Percentiles rank a stretch among this genome's conserved stretches.
These are phyloP conservation scores for Saturnia pavonia DNA, from an alignment of 2,888 invertebrate species.

Conservation along the genomic window DNA sequence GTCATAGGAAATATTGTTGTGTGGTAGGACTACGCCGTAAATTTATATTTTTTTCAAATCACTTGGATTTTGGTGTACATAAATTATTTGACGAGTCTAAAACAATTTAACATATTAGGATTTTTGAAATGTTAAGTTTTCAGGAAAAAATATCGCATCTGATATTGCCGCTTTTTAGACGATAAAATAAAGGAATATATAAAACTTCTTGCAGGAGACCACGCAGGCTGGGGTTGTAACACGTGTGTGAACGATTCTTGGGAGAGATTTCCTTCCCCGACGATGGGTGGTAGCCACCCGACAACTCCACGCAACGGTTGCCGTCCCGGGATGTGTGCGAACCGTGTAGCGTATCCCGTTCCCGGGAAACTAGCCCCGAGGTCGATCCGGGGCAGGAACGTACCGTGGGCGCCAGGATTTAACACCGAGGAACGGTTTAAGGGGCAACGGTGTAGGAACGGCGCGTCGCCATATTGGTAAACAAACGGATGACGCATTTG, in stretches of 20 bases:
- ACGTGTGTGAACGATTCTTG: conserved; percentile 64
- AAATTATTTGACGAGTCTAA: not conserved
- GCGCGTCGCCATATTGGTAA: conserved; percentile 72
- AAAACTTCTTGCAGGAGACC: conserved; percentile 55
- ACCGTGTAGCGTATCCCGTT: conserved; percentile 54
- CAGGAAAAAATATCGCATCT: not conserved
- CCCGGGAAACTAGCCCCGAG: conserved; percentile 54
- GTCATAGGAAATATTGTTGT: not conserved
- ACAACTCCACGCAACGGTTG: conserved; percentile 68
- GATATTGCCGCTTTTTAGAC: not conserved
- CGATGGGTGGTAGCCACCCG: conserved; percentile 56
- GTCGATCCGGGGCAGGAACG: conserved; percentile 59
- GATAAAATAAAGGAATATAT: not conserved
- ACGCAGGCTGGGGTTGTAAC: conserved; percentile 57
- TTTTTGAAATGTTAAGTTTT: not conserved
- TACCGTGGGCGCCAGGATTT: conserved; percentile 67
- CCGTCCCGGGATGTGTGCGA: conserved; percentile 62
- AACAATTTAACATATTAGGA: too few species aligned
- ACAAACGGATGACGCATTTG: conserved; percentile 7
- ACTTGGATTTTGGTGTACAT: not conserved
- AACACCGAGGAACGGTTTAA: conserved; percentile 66
- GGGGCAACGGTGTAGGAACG: conserved; percentile 66
- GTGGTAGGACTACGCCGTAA: not conserved
- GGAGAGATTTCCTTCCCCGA: conserved; percentile 60
- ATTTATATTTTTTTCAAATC: not conserved